phyloP scores from a whole-genome alignment of 2,113 vertebrate species.

The Steatornis caripensis region DNA sequence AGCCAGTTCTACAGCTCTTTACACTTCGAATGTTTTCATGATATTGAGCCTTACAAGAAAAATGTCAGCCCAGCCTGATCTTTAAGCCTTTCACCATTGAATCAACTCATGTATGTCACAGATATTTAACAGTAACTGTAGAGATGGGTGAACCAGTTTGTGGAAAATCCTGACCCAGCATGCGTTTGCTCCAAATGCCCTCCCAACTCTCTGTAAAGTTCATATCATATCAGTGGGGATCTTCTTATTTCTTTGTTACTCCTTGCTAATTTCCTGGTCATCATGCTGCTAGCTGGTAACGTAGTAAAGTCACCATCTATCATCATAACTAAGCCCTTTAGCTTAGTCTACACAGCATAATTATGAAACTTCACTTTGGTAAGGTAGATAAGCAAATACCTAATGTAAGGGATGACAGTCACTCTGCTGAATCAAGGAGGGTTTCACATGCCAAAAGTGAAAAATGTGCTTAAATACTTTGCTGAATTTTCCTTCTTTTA shows the following conservation, averaged over 20 bases:
- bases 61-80: constrained; percentile 27
- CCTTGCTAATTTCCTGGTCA: not conserved
- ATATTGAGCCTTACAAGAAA: constrained; percentile 74
- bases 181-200: not conserved
- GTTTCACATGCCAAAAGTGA: not conserved
- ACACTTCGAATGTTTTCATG: constrained; percentile 76
- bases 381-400: not conserved
- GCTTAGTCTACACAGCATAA: not conserved
- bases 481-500: not conserved
- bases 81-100: constrained; percentile 33
- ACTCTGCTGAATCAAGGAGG: not conserved
- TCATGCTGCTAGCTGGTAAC: not conserved
- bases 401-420: not conserved
- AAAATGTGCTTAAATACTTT: not conserved
- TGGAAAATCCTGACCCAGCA: constrained; percentile 9
- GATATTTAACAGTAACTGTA: constrained; percentile 17
- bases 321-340: not conserved
- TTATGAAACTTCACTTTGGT: not conserved
- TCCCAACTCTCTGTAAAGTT: not conserved
- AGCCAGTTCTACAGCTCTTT: constrained; percentile 76
- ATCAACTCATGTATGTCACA: not conserved
- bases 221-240: not conserved
- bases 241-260: not conserved
- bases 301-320: not conserved
- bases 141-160: not conserved